Evolutionary conservation across 2,888 invertebrate species (phyloP), one percentile per base, ranked within the genome.

Genomic region (Troilus luridus): DNA sequence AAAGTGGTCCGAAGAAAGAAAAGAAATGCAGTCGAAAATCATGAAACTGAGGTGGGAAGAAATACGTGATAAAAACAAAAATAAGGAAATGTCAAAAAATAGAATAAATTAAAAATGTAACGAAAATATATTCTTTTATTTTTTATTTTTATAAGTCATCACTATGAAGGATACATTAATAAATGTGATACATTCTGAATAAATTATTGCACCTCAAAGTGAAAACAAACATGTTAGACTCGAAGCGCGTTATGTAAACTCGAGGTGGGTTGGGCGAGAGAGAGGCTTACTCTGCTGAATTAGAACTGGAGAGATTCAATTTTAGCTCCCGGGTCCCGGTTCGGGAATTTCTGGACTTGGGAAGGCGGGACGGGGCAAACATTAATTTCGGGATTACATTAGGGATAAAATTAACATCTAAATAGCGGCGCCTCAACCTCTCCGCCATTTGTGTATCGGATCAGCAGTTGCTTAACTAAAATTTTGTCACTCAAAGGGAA

Each of bases 321-420:
- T 85, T 85, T 85, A 85, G 85, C 11, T 0, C 3, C 56, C 21
- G 56, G 14, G 21, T 11, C 56, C 85, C 85, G 85, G 56, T 54
- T 85, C n/a, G 56, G 12, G 85, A 85, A 85, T 85, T 85, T 85
- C 85, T 56, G 56, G 56, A 85, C 85, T 85, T 85, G n/a, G 41
- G 41, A 41, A 41, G 41, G 56, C n/a, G n/a, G 85, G 54, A 54
- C n/a, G 85, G 85, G 85, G 85, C 85, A 85, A 85, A 85, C 85
- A 85, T 85, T 85, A 85, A 85, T 85, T 85, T 85, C 56, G 54
- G 85, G 85, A 85, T 85, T 85, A 85, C 85, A 85, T 85, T 85
- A 85, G 85, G 85, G 85, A 85, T 85, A 85, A 85, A 85, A 85
- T 85, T 85, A 85, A 56, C 85, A 85, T 85, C 85, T 85, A 85